phyloP scores from a whole-genome alignment of 2,113 vertebrate species.

The Actenoides hombroni region DNA sequence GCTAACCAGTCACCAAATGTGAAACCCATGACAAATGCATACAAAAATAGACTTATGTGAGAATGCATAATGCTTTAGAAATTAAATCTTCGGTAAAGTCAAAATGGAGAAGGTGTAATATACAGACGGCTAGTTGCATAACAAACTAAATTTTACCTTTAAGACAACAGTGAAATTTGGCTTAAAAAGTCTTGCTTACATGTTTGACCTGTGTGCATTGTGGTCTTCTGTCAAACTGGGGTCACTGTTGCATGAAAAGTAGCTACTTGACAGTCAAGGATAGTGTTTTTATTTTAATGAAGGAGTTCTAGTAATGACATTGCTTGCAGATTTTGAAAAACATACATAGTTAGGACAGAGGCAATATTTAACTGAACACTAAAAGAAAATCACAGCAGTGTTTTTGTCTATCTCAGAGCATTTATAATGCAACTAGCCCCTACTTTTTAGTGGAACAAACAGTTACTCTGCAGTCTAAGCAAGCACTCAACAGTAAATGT shows the following conservation, averaged over 20 bases:
- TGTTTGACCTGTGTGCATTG: constrained; percentile 72
- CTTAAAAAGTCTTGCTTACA: constrained; percentile 70
- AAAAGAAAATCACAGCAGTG: constrained; percentile 61
- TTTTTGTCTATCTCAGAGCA: constrained; percentile 75
- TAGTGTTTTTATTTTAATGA: constrained; percentile 74
- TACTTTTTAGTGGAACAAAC: constrained; percentile 61
- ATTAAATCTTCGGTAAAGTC: constrained; percentile 78
- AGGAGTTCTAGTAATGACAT: constrained; percentile 74
- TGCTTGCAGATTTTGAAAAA: constrained; percentile 65
- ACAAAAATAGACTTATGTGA: constrained; percentile 49
- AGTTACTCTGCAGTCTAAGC: constrained; percentile 71
- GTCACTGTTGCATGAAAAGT: constrained; percentile 79
- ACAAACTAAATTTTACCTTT: constrained; percentile 73
- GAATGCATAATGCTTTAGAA: constrained; percentile 71
- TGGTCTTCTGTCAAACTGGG: constrained; percentile 79
- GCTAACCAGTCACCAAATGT: constrained; percentile 85
- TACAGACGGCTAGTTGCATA: constrained; percentile 83
- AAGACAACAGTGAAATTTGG: constrained; percentile 78
- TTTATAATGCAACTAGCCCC: constrained; percentile 78
- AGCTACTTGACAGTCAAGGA: constrained; percentile 71
- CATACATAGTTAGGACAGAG: constrained; percentile 64
- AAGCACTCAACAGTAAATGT: constrained; percentile 65
- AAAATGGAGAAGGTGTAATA: constrained; percentile 86
- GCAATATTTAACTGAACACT: constrained; percentile 66
- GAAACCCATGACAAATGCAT: constrained; percentile 73